A percentile compares a stretch with the other conserved stretches of the same genome.
Conservation (phyloP, 2,797 vertebrate genomes). For the Danio aesculapii region DNA sequence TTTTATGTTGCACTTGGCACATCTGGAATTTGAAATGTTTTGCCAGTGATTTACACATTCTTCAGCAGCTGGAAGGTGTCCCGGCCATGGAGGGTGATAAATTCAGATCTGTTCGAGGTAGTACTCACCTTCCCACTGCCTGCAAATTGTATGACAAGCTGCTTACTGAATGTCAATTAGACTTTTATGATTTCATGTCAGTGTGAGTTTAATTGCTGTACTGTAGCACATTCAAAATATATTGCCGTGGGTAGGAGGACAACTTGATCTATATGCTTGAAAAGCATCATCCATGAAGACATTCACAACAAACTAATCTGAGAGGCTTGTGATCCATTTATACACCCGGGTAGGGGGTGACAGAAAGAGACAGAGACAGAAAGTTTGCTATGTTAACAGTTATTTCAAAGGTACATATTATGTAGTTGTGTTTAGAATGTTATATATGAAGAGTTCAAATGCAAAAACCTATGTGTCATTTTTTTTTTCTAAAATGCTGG, state of each 20-base stretch:
- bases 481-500: too few species aligned
- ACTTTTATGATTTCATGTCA: slow-evolving; percentile 43
- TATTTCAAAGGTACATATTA: background rate
- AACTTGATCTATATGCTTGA: slow-evolving; percentile 20
- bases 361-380: background rate
- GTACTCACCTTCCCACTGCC: slow-evolving; percentile 43
- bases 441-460: too few species aligned
- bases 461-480: too few species aligned
- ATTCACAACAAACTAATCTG: background rate
- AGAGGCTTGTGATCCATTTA: background rate
- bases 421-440: too few species aligned
- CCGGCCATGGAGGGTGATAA: slow-evolving; percentile 48
- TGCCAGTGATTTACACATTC: slow-evolving; percentile 51
- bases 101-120: slow-evolving; percentile 49
- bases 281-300: slow-evolving; percentile 15
- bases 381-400: background rate
- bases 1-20: slow-evolving; percentile 53
- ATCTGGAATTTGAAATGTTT: slow-evolving; percentile 57
- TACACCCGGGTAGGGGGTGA: too few species aligned
- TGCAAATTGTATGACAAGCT: slow-evolving; percentile 30
- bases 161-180: slow-evolving; percentile 50
- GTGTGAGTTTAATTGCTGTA: slow-evolving; percentile 51
- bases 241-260: background rate
- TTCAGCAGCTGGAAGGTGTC: slow-evolving; percentile 48
- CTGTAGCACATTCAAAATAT: slow-evolving; percentile 36